Evolutionary conservation across 2,113 vertebrate species (phyloP), one percentile per base, ranked within the genome.

Genomic region (Indicator indicator): DNA sequence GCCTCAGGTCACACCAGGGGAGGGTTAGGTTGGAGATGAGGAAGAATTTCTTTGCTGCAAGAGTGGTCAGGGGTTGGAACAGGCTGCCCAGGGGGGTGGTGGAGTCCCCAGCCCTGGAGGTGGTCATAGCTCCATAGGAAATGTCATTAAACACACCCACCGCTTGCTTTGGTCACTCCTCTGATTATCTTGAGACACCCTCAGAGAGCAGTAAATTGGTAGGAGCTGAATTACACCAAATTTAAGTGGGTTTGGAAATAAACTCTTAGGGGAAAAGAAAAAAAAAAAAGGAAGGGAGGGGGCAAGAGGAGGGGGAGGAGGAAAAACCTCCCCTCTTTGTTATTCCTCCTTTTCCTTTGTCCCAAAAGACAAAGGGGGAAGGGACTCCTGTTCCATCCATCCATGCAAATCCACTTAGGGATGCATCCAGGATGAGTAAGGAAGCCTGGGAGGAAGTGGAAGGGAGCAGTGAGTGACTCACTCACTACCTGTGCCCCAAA

Each of bases 171-270:
- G 89, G 77, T 76, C 46, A 6, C 89, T 74, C 81, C 86, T 74
- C 81, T 94, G 40, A 81, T 81, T 95, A 70, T 93, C 69, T 81
- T 46, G 60, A 77, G 90, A 89, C 86, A 58, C 56, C 88, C 81
- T 74, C 40, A 30, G 50, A 55, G 73, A 91, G 72, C 81, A 80
- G 64, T 86, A 54, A 90, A 80, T 74, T 77, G 70, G 46, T 50
- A 27, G 2, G 71, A 67, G 56, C 13, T 8, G 23, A 80, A 46
- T 81, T 83, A 71, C 38, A 83, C 48, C 69, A 81, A 59, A 70
- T 91, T 95, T 77, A 40, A 77, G 63, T 32, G 73, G 84, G 77
- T 93, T 94, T 89, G 81, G 89, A 94, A 94, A 94, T 89, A 89
- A 83, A 76, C 81, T 55, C 56, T 42, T 17, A 42, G 48, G 0